Conservation (phyloP, 1,140 invertebrate species). For the Ostrea edulis region DNA sequence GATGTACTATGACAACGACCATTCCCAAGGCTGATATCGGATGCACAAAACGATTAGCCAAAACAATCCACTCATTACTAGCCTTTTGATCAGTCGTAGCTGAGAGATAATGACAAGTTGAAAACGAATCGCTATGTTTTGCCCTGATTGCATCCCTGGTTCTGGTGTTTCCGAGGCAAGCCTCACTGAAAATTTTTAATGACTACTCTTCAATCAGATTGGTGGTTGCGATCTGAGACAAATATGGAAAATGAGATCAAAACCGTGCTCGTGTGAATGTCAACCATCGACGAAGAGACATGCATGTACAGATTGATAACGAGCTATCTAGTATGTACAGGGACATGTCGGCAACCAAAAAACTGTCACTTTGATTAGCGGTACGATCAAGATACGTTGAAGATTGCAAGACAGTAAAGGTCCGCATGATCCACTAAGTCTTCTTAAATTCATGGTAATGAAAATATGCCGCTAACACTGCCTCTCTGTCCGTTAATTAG, state of each 20-base stretch:
- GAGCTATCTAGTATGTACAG: neutral
- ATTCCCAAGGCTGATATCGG: neutral
- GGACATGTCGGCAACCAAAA: neutral
- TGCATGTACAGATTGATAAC: neutral
- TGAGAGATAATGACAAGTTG: conserved; percentile 12
- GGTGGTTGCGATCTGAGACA: neutral
- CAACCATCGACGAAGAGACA: neutral
- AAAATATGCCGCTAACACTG: too few relatives aligned
- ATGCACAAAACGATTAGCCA: conserved; percentile 8
- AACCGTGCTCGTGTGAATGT: neutral
- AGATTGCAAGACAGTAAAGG: too few relatives aligned
- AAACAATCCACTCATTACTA: conserved; percentile 8
- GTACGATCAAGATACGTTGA: too few relatives aligned
- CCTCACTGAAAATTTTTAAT: neutral
- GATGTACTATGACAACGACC: neutral
- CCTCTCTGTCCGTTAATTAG: too few relatives aligned
- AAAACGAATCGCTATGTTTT: conserved; percentile 24
- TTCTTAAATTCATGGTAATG: too few relatives aligned
- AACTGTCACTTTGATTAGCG: too few relatives aligned
- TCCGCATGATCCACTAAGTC: too few relatives aligned
- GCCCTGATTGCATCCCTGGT: neutral
- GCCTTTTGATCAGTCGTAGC: conserved; percentile 19
- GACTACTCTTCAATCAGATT: neutral
- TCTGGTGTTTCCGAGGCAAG: neutral
- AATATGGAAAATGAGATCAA: neutral